A percentile compares a stretch with the other conserved stretches of the same genome.
These are phyloP conservation scores for Poliocrania exsul DNA, from an alignment of 2,797 vertebrate species.

Conservation along the genomic window DNA sequence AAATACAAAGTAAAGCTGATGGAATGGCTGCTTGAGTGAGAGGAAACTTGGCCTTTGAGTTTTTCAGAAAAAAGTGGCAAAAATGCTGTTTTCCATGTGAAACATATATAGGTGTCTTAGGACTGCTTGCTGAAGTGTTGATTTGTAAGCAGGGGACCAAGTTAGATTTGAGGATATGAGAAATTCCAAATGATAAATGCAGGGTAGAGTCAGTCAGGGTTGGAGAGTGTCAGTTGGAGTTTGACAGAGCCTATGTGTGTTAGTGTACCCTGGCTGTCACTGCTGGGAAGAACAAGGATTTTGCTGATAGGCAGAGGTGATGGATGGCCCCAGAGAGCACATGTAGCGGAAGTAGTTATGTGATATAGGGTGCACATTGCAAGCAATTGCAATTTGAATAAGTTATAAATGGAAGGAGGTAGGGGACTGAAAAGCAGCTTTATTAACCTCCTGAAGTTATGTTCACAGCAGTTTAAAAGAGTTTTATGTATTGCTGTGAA, in stretches of 20 bases:
- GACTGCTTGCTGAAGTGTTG: neutral
- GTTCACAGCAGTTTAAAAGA: conserved; percentile 56
- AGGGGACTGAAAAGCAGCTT: conserved; percentile 63
- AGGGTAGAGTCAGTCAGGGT: fast-evolving
- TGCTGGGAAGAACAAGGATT: conserved; percentile 2
- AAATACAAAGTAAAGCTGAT: neutral
- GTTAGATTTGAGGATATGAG: neutral
- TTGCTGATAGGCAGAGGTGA: conserved; percentile 52
- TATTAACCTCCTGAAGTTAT: conserved; percentile 73
- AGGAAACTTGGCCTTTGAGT: neutral
- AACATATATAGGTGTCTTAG: neutral
- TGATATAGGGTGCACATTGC: conserved; percentile 67
- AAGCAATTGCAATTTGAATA: conserved; percentile 78
- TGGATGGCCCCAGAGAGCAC: conserved; percentile 42
- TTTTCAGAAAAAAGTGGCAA: neutral
- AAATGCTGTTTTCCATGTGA: neutral
- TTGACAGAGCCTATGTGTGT: neutral
- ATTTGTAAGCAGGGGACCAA: neutral
- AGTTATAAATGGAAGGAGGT: conserved; percentile 65
- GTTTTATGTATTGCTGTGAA: conserved; percentile 70
- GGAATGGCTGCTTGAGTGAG: neutral
- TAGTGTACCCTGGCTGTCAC: neutral
- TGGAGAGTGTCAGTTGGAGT: neutral
- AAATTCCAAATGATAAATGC: neutral
- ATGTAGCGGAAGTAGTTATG: conserved; percentile 38